Evolutionary conservation across 2,797 vertebrate species (phyloP).

Genomic region (Yasuhikotakia modesta): DNA sequence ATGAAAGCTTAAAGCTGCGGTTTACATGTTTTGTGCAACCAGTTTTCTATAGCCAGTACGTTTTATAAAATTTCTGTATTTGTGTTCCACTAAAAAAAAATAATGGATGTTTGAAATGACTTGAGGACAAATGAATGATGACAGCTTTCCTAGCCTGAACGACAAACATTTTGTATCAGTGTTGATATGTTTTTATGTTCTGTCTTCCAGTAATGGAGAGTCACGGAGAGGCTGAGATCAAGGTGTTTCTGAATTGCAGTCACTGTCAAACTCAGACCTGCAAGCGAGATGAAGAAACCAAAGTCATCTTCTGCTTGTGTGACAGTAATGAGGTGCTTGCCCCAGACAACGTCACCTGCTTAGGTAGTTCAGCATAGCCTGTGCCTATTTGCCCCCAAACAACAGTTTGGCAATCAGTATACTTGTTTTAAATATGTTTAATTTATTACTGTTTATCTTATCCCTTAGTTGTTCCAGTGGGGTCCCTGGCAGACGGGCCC

Average conservation of each 20-base stretch:
- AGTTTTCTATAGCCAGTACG: too few species aligned
- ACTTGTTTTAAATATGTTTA: background rate
- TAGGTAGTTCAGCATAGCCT: conserved; percentile 62
- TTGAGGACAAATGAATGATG: too few species aligned
- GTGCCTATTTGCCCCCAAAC: background rate
- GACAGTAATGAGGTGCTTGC: conserved; percentile 82
- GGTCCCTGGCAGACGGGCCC: conserved; percentile 67
- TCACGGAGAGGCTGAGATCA: conserved; percentile 88
- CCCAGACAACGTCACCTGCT: conserved; percentile 83
- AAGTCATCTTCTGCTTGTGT: conserved; percentile 81
- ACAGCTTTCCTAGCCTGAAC: too few species aligned
- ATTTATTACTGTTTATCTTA: background rate
- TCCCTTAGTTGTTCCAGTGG: conserved; percentile 65
- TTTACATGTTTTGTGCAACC: too few species aligned
- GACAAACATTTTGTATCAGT: too few species aligned
- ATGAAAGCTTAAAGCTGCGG: too few species aligned
- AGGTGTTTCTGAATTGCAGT: conserved; percentile 86
- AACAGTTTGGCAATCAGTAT: background rate
- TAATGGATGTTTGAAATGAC: too few species aligned
- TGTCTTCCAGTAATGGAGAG: conserved; percentile 81
- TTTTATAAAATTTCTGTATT: too few species aligned
- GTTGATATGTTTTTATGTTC: too few species aligned
- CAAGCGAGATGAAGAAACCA: conserved; percentile 77
- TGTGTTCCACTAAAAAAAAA: too few species aligned
- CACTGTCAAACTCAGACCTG: conserved; percentile 89